A percentile compares a stretch with the other conserved stretches of the same genome.
phyloP scores from a whole-genome alignment of 1,140 invertebrate genomes.

The Drosophila equinoxialis region DNA sequence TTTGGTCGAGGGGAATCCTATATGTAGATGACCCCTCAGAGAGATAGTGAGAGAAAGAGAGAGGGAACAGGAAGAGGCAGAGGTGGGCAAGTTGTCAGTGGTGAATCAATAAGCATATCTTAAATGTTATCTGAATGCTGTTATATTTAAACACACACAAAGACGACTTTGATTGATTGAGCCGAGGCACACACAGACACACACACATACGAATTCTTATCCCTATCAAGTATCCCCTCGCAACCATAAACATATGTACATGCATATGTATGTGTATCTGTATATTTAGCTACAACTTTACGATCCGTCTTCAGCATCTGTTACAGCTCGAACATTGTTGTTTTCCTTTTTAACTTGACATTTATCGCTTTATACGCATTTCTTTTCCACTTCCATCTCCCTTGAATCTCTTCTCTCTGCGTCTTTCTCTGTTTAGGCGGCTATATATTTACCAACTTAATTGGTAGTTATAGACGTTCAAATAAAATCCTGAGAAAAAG shows the following conservation, averaged over 20 bases:
- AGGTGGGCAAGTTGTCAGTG: conserved; percentile 11
- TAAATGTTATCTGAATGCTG: conserved; percentile 58
- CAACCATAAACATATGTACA: not conserved
- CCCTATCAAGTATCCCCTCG: conserved; percentile 9
- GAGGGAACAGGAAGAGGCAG: no score
- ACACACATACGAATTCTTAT: conserved; percentile 22
- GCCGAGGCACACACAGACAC: conserved; percentile 21
- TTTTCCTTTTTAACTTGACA: conserved; percentile 68
- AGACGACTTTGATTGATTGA: conserved; percentile 74
- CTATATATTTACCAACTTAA: conserved; percentile 74
- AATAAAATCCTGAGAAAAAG: conserved; percentile 42
- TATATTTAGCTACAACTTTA: conserved; percentile 37
- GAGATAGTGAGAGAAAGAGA: no score
- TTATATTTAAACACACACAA: conserved; percentile 45
- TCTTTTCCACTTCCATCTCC: conserved; percentile 16
- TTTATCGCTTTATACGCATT: conserved; percentile 75
- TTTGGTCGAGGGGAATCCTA: not conserved
- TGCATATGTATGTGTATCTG: not conserved
- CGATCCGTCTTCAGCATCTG: conserved; percentile 18
- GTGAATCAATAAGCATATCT: conserved; percentile 47
- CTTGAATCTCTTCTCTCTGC: conserved; percentile 7
- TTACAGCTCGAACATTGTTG: conserved; percentile 24
- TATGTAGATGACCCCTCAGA: conserved; percentile 5
- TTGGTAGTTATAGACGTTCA: conserved; percentile 73
- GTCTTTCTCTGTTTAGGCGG: conserved; percentile 45